Evolutionary conservation across 2,888 invertebrate genomes (phyloP).

Genomic region (Loripinus fragilis): DNA sequence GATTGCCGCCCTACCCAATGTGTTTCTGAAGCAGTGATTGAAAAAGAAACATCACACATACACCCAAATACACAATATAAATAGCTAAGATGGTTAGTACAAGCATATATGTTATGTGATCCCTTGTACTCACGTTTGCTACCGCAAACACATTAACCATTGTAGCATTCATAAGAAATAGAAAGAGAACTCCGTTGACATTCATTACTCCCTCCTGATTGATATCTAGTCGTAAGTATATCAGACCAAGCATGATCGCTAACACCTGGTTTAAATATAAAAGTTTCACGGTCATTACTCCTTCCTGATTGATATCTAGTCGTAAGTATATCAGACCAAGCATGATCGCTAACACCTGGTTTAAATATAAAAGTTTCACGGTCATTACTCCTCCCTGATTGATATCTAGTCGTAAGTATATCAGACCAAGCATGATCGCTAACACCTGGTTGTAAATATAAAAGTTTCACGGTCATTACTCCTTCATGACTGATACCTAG

Average conservation of each 20-base stretch:
- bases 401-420: constrained; percentile 90
- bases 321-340: constrained; percentile 94
- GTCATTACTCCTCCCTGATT: constrained; percentile 90
- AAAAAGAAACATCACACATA: too few relatives aligned
- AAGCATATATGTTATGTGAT: neutral
- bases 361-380: constrained; percentile 24
- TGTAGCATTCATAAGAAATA: constrained; percentile 85
- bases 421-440: constrained; percentile 92
- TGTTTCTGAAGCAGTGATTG: too few relatives aligned
- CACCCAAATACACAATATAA: too few relatives aligned
- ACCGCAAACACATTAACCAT: constrained; percentile 98
- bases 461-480: too few relatives aligned
- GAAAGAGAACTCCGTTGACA: constrained; percentile 79
- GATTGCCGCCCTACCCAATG: too few relatives aligned
- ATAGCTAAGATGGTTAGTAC: neutral
- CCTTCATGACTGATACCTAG: too few relatives aligned
- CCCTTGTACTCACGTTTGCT: constrained; percentile 89
- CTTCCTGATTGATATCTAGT: constrained; percentile 90
- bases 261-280: constrained; percentile 88
- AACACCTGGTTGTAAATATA: constrained; percentile 88
- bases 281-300: constrained; percentile 85
- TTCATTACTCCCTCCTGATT: constrained; percentile 90
- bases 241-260: constrained; percentile 92
- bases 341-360: constrained; percentile 93
- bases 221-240: constrained; percentile 90